phyloP scores from a whole-genome alignment of 1,140 invertebrate genomes.

The Eufriesea mexicana region DNA sequence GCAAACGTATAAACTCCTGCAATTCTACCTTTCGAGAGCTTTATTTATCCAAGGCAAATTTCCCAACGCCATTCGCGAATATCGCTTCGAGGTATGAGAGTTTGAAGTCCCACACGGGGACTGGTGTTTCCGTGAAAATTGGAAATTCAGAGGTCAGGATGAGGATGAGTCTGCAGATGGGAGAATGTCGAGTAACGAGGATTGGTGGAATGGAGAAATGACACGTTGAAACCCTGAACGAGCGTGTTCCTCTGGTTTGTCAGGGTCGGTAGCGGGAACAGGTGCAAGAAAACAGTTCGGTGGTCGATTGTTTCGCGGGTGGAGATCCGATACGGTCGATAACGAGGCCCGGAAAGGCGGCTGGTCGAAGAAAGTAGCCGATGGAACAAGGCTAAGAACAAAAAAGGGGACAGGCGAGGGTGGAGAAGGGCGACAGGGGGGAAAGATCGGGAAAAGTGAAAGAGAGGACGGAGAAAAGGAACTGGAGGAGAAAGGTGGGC shows the following conservation, averaged over 20 bases:
- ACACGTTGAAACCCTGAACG: background rate
- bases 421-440: background rate
- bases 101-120: no score
- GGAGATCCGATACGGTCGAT: conserved; percentile 50
- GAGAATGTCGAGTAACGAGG: no score
- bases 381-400: conserved; percentile 18
- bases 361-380: conserved; percentile 38
- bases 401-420: background rate
- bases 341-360: conserved; percentile 7
- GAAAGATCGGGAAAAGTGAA: background rate
- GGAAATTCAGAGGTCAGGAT: no score
- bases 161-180: no score
- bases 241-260: background rate
- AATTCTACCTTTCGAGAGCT: no score
- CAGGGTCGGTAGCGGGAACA: background rate
- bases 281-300: conserved; percentile 26
- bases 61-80: no score
- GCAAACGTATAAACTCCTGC: no score
- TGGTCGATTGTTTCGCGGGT: conserved; percentile 32
- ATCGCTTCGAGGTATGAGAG: no score
- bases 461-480: background rate
- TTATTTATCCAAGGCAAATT: no score
- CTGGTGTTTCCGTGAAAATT: no score
- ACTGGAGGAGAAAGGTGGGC: conserved; percentile 6
- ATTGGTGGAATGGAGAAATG: no score